Percentiles rank a stretch among this genome's conserved stretches.
These are phyloP conservation scores for roundworm (Caenorhabditis elegans) DNA, from an alignment of 1,140 invertebrate genomes.

Conservation along the genomic window WBcel235 BX284606.5:2821001-2821500, in stretches of 20 bases:
- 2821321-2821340: too few species aligned
- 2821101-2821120: too few species aligned
- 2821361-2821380: constrained; percentile 26
- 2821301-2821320: not conserved
- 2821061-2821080: too few species aligned
- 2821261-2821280: not conserved
- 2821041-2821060: too few species aligned
- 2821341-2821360: constrained; percentile 13
- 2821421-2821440: constrained; percentile 39
- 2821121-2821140: too few species aligned
- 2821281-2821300: not conserved
- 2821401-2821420: constrained; percentile 47
- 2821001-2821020: too few species aligned
- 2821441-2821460: constrained; percentile 39
- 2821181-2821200: constrained; percentile 35
- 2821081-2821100: too few species aligned
- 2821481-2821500: constrained; percentile 41
- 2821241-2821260: constrained; percentile 6
- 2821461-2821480: constrained; percentile 40
- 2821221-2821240: constrained; percentile 9
- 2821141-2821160: too few species aligned
- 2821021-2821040: too few species aligned
- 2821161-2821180: constrained; percentile 21
- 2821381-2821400: constrained; percentile 32
- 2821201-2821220: constrained; percentile 35